Evolutionary conservation across 1,140 invertebrate species (phyloP).

Genomic region (Temnothorax curvispinosus): DNA sequence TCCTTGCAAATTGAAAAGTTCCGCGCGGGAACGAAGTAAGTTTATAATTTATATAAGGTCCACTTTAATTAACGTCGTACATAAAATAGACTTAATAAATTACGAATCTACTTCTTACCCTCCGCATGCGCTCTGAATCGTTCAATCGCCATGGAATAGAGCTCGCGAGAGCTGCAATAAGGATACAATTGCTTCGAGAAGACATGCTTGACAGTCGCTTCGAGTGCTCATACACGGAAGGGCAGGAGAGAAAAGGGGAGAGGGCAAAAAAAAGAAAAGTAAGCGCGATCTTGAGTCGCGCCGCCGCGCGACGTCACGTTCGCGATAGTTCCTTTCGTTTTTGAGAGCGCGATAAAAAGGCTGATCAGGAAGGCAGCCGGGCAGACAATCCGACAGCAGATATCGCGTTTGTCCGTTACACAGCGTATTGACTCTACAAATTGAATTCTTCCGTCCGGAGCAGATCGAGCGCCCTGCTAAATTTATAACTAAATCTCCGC

Average conservation of each 20-base stretch:
- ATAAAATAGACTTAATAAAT: slow-evolving; percentile 20
- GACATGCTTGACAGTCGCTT: background rate
- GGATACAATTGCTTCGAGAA: background rate
- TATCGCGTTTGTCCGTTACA: slow-evolving; percentile 42
- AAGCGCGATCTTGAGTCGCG: slow-evolving; percentile 11
- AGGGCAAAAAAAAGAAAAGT: background rate
- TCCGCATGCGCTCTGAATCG: background rate
- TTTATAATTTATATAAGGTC: slow-evolving; percentile 12
- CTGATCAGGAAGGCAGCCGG: slow-evolving; percentile 34
- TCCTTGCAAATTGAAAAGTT: background rate
- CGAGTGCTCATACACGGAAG: background rate
- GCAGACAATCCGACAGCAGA: slow-evolving; percentile 32
- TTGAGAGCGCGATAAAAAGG: slow-evolving; percentile 29
- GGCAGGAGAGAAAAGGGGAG: background rate
- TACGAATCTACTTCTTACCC: background rate
- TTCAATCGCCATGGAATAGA: background rate
- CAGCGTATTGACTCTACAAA: slow-evolving; percentile 54
- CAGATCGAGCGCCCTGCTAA: slow-evolving; percentile 43
- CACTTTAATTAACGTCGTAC: slow-evolving; percentile 18
- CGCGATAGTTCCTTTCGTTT: slow-evolving; percentile 1
- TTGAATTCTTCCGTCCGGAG: slow-evolving; percentile 41
- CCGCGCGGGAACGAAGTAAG: background rate
- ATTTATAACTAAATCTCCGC: slow-evolving; percentile 58
- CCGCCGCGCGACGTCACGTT: slow-evolving; percentile 7
- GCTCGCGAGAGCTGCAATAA: background rate